These are phyloP conservation scores for Tetragonisca angustula DNA, from an alignment of 2,888 invertebrate genomes.

Conservation along the genomic window DNA sequence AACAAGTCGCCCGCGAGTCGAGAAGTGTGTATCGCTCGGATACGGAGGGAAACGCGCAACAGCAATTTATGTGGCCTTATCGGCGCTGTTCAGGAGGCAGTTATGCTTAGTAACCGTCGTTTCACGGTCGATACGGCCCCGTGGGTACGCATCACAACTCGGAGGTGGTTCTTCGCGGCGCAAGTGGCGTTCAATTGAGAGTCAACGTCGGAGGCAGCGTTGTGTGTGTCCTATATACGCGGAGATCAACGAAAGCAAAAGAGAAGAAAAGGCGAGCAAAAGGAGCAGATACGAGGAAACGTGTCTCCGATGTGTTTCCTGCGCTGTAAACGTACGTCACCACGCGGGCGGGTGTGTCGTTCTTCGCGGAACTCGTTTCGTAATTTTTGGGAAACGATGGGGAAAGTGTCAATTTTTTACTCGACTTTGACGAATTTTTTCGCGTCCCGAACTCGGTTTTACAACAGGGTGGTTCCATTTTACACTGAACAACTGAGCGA, in stretches of 20 bases:
- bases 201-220: conserved; percentile 9
- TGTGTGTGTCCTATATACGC: neutral
- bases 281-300: neutral
- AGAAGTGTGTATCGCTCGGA: neutral
- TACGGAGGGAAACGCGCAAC: neutral
- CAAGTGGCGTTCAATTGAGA: conserved; percentile 31
- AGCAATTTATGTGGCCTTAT: conserved; percentile 29
- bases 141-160: conserved; percentile 21
- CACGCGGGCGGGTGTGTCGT: neutral
- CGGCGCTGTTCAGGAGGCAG: conserved; percentile 17
- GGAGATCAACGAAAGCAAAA: conserved; percentile 22
- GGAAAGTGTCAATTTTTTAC: too few species aligned
- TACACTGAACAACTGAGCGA: too few species aligned
- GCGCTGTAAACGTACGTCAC: neutral
- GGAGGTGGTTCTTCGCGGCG: neutral
- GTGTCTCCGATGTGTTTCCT: neutral
- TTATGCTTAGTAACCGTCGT: conserved; percentile 27
- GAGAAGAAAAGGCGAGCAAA: neutral
- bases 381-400: neutral
- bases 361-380: conserved; percentile 17
- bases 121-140: conserved; percentile 29
- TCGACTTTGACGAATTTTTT: too few species aligned
- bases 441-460: too few species aligned
- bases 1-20: neutral
- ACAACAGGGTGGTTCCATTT: too few species aligned